Evolutionary conservation across 2,113 vertebrate species (phyloP).

Genomic region (Pavo muticus): DNA sequence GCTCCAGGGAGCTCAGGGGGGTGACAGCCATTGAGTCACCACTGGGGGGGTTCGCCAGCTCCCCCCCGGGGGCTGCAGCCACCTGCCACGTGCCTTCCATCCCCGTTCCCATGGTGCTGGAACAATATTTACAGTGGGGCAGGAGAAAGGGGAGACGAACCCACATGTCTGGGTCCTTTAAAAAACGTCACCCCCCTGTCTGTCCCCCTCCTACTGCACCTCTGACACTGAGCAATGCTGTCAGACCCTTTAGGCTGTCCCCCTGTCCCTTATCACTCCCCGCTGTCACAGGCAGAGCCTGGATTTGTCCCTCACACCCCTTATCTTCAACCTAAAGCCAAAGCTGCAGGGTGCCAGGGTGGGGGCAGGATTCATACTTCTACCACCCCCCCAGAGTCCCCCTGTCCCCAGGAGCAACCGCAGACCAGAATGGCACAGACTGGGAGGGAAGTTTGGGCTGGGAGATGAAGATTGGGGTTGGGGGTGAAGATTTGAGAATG

Average conservation of each 20-base stretch:
- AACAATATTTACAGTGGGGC: constrained; percentile 39
- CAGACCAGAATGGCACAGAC: neutral
- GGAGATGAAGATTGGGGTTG: neutral
- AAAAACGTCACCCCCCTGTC: neutral
- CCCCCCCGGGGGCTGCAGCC: neutral
- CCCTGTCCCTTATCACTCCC: neutral
- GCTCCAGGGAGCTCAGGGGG: neutral
- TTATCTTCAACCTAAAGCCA: neutral
- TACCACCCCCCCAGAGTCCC: fast-evolving
- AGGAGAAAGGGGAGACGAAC: neutral
- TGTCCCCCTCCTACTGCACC: fast-evolving
- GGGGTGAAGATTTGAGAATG: neutral
- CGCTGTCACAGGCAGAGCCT: neutral
- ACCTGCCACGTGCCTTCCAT: constrained; percentile 49
- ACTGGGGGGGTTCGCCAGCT: neutral
- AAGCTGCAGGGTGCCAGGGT: fast-evolving
- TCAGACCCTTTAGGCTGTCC: neutral
- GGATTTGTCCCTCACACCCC: neutral
- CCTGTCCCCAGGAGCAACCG: neutral
- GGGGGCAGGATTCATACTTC: neutral
- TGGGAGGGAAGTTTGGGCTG: fast-evolving
- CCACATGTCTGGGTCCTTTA: neutral
- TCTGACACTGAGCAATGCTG: too few relatives aligned
- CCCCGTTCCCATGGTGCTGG: constrained; percentile 42
- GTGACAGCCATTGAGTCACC: neutral